Base-by-base conservation (phyloP, 2,797 vertebrate species). In the Cottoperca gobio region DNA sequence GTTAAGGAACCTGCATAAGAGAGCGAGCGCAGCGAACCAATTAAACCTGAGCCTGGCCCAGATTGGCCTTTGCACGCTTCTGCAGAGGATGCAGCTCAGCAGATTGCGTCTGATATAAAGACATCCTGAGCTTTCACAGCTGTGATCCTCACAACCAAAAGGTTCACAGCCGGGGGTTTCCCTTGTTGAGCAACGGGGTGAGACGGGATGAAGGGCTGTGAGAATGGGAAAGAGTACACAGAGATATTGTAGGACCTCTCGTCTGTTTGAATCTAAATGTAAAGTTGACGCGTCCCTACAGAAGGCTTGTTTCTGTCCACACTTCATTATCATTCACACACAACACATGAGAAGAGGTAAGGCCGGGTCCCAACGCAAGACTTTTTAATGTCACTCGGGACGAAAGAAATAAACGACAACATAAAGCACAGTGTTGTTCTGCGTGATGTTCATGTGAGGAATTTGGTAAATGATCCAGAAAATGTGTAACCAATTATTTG, bases 91-190 rank as follows among this genome's bases (percentile, higher is more conserved):
- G 78, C 6, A 55, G 31, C 65, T 14, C 23, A 28, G 60, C 73
- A 65, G 57, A 69, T 42, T 71, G 67, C 64, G 61, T 64, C 60
- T 83, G 83, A 88, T 83, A 67, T 60, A 46, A 73, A 87, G 72
- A 85, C 60, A 80, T 81, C 80, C 77, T 71, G 76, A 86, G 85
- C 74, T 81, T 65, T 73, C 6, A 1, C 74, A 79, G 82, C 84
- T 78, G 78, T 77, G 84, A 89, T 80, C 78, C 84, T 70, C 57
- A 68, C 62, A 75, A 66, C 58, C 50, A n/a, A n/a, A n/a, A 9
- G 9, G 45, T 66, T 82, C 80, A 69, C 71, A 78, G 75, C 48
- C 80, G 65, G 70, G 86, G 86, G 87, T 87, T 86, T 86, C 86
- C 82, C 86, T 76, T 77, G 74, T 70, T 43, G 58, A 49, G 69